Evolutionary conservation across 2,113 vertebrate species (phyloP), one percentile per base, ranked within the genome.

Genomic region (Noctilio leporinus): DNA sequence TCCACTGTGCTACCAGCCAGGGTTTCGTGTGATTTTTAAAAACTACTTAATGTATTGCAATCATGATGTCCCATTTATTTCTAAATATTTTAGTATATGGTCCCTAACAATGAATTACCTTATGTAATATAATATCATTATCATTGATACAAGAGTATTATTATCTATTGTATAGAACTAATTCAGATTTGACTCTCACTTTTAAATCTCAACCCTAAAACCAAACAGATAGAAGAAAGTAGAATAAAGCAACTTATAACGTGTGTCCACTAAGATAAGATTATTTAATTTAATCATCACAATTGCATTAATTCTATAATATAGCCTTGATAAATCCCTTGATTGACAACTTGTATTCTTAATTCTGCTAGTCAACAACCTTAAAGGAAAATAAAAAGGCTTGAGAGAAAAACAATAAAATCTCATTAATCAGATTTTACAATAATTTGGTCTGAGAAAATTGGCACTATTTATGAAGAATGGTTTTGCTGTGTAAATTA

Each of bases 341-440:
- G 43, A 45, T 17, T 51, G 75, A 15, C 17, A 81, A 81, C 16
- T 49, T 40, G 0, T 38, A 4, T 89, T 89, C 70, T 49, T 24
- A 90, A 33, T 17, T 38, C 10, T 84, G 30, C 8, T 20, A 67
- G 24, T 73, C 24, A 70, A 49, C 6, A 62, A n/a, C 64, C 16
- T 76, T 86, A 93, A 22, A 84, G 12, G 76, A 89, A 95, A 96
- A 86, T 95, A 65, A 95, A 70, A 72, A 81, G 40, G 2, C 33
- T 70, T 76, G 70, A 80, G 65, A 86, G 55, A 96, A 86, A 83
- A 38, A 11, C 28, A 91, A 57, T 65, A 9, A 55, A 78, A 65
- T 85, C 22, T 93, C 4, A 64, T 85, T 92, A 65, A 85, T 88
- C 22, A n/a, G 72, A 92, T 73, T 91, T 90, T 72, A 64, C 0